Evolutionary conservation across 2,113 vertebrate species (phyloP).

Genomic region (Plectropomus leopardus): DNA sequence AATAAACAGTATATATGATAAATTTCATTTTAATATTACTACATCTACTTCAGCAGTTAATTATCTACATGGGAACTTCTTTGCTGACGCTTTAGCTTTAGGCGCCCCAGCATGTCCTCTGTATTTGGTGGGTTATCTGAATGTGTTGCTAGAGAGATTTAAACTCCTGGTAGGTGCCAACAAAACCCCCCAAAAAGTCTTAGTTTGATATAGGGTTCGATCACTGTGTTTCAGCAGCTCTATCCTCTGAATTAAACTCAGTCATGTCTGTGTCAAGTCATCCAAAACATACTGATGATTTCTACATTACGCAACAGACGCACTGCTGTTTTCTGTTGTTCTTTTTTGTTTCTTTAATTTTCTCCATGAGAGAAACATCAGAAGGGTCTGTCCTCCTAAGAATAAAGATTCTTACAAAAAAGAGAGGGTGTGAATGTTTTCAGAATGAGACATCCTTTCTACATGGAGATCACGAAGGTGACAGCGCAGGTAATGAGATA

Average conservation of each 20-base stretch:
- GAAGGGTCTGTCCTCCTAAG: not conserved
- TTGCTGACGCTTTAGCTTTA: not conserved
- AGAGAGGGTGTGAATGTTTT: not conserved
- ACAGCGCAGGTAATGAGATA: not conserved
- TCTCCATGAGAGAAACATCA: not conserved
- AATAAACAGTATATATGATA: too few species aligned
- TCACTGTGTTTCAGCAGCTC: not conserved
- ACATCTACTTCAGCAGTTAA: not conserved
- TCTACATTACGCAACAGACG: conserved; percentile 43
- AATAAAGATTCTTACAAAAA: not conserved
- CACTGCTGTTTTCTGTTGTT: conserved; percentile 14
- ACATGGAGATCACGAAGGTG: not conserved
- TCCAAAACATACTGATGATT: conserved; percentile 4
- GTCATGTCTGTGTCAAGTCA: not conserved
- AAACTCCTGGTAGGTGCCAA: not conserved
- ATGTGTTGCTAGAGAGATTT: not conserved
- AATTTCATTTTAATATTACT: not conserved
- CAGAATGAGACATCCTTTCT: not conserved
- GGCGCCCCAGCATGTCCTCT: not conserved
- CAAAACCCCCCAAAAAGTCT: not conserved
- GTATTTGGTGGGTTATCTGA: too few species aligned
- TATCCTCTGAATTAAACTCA: not conserved
- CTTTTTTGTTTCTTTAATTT: conserved; percentile 1
- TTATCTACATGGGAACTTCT: not conserved
- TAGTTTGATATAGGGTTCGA: not conserved